phyloP scores from a whole-genome alignment of 2,888 invertebrate genomes.

The Drosophila colorata region DNA sequence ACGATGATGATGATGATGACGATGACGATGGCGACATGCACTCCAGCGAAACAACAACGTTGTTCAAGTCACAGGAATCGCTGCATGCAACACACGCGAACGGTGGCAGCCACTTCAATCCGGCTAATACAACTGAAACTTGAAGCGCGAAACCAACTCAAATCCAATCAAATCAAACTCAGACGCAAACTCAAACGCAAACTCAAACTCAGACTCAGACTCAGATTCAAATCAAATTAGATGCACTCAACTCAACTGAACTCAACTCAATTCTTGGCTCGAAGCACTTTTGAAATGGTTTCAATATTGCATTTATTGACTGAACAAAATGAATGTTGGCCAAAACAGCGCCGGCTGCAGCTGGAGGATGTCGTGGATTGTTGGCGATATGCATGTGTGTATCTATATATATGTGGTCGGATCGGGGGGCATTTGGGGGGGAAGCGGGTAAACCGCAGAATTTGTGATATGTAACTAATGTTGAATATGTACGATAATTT shows the following conservation, averaged over 20 bases:
- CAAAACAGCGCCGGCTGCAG: background rate
- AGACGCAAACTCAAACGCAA: slow-evolving; percentile 6
- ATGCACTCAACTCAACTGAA: slow-evolving; percentile 9
- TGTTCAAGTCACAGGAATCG: slow-evolving; percentile 66
- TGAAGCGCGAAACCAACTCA: slow-evolving; percentile 1
- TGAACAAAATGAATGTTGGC: slow-evolving; percentile 5
- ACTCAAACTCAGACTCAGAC: too few species aligned
- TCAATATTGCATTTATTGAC: slow-evolving; percentile 64
- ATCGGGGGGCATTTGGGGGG: background rate
- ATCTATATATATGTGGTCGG: background rate
- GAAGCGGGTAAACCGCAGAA: slow-evolving; percentile 28
- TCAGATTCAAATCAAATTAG: slow-evolving; percentile 5
- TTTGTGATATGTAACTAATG: slow-evolving; percentile 61
- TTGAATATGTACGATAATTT: slow-evolving; percentile 45
- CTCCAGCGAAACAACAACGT: slow-evolving; percentile 69
- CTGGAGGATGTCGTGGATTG: background rate
- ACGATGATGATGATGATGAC: slow-evolving; percentile 24
- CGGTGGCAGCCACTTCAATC: slow-evolving; percentile 48
- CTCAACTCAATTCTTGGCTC: slow-evolving; percentile 19
- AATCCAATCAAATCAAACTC: background rate
- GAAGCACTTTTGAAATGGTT: slow-evolving; percentile 55
- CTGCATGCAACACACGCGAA: slow-evolving; percentile 45
- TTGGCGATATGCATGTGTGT: background rate
- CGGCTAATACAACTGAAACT: slow-evolving; percentile 37
- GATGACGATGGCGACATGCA: slow-evolving; percentile 64